Evolutionary conservation across 2,797 vertebrate genomes (phyloP), one percentile per base, ranked within the genome.

Genomic region (Karalla daura): DNA sequence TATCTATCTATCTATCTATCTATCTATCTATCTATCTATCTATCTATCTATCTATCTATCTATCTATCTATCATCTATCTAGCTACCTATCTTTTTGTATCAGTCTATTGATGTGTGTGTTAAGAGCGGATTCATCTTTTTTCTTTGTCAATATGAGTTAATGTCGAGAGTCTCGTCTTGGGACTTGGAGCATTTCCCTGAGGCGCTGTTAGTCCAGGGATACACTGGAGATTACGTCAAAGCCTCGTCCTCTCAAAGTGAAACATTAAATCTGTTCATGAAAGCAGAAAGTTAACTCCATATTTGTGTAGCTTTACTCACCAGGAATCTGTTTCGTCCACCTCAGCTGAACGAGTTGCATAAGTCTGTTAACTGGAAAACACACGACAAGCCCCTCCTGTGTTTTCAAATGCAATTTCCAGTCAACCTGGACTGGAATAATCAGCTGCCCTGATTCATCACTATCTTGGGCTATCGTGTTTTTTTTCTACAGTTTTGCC

Each of bases 181-280:
- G n/a, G 10, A 8, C 18, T 32, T 51, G 28, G 24, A 45, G 21
- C 17, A 13, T 28, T 37, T 61, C 28, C 23, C 25, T 0, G 15
- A 15, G 11, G 20, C 30, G n/a, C 15, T 49, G 2, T 66, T 17
- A 23, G 33, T 40, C 36, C 35, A 33, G 28, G 53, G 35, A 20
- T 50, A n/a, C 41, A 21, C 25, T 25, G 36, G 45, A 45, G 58
- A 56, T 56, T 23, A 50, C 15, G 15, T 18, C 17, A 4, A 50
- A 50, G 23, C 15, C 3, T 24, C 13, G 32, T 54, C 21, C 28
- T 33, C 1, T 0, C 53, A 2, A 40, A 32, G 30, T 24, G 35
- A 35, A 70, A 45, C 46, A 52, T 44, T 50, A 30, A 72, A 52
- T 51, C 39, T 39, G n/a, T 24, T 15, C 7, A 59, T 65, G 46